These are phyloP conservation scores for Triops cancriformis DNA, from an alignment of 1,140 invertebrate genomes.

Conservation along the genomic window DNA sequence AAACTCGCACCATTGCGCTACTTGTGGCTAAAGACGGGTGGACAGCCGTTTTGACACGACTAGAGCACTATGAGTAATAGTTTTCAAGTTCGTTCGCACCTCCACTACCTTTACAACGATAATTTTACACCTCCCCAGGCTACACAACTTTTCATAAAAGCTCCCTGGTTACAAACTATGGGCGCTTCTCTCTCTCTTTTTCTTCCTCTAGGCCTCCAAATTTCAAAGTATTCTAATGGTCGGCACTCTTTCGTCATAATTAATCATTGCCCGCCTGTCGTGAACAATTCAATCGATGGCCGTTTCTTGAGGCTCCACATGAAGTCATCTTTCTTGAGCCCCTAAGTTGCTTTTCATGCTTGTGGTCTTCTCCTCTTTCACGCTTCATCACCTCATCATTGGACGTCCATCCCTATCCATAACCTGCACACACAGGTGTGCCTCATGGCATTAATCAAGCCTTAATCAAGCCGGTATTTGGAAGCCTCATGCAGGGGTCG, in stretches of 20 bases:
- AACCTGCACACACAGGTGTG: neutral
- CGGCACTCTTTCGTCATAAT: slow-evolving; percentile 13
- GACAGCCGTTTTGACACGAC: neutral
- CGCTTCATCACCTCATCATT: slow-evolving; percentile 13
- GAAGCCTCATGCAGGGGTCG: neutral
- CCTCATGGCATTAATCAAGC: slow-evolving; percentile 9
- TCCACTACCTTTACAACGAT: neutral
- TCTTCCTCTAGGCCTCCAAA: neutral
- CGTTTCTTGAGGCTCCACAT: neutral
- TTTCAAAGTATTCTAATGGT: neutral
- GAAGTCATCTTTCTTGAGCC: neutral
- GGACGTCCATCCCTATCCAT: neutral
- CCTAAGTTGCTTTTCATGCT: neutral
- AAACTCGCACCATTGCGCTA: too few relatives aligned
- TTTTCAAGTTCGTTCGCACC: neutral
- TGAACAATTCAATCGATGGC: slow-evolving; percentile 6
- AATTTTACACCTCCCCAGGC: neutral
- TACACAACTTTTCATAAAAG: too few relatives aligned
- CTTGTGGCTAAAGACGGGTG: neutral
- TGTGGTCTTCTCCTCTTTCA: slow-evolving; percentile 7
- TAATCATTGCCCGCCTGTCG: neutral
- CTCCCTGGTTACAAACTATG: too few relatives aligned
- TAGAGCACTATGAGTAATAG: neutral
- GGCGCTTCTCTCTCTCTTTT: neutral
- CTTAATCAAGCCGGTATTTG: slow-evolving; percentile 1